Percentiles rank a stretch among this genome's conserved stretches.
phyloP scores from a whole-genome alignment of 2,797 vertebrate species.

The Sebastes taczanowskii region DNA sequence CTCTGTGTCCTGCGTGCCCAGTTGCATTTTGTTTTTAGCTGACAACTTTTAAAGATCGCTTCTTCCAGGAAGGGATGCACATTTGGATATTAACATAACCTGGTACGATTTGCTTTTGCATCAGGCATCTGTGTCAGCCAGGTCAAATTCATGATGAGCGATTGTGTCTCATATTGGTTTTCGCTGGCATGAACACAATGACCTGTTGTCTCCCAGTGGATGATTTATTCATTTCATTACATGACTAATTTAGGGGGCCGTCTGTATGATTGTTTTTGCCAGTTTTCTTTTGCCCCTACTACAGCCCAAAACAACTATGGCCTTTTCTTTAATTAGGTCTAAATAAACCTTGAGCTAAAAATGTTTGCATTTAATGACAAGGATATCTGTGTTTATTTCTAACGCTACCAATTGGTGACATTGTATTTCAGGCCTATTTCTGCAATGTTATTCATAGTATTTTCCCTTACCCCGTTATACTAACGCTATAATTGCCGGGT shows the following conservation, averaged over 20 bases:
- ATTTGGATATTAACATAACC: neutral
- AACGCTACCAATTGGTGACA: conserved; percentile 42
- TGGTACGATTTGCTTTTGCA: neutral
- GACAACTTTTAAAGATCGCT: neutral
- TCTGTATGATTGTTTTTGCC: conserved; percentile 42
- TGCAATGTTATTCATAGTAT: conserved; percentile 54
- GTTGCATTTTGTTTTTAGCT: neutral
- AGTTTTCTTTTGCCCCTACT: conserved; percentile 1
- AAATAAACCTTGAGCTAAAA: conserved; percentile 21
- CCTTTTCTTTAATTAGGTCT: conserved; percentile 20
- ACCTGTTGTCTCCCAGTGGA: conserved; percentile 11
- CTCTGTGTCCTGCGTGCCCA: neutral
- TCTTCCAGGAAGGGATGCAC: neutral
- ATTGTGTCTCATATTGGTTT: conserved; percentile 46
- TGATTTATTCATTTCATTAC: conserved; percentile 69
- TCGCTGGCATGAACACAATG: conserved; percentile 30
- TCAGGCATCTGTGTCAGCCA: conserved; percentile 11
- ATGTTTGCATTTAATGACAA: conserved; percentile 8
- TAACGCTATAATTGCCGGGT: conserved; percentile 43
- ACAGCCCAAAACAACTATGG: neutral
- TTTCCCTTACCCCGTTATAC: conserved; percentile 15
- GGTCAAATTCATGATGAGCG: conserved; percentile 25
- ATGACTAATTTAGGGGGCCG: conserved; percentile 60
- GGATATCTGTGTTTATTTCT: conserved; percentile 50
- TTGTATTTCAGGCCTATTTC: conserved; percentile 64